These are phyloP conservation scores for Ochotona princeps DNA, from an alignment of 2,113 vertebrate species.

Conservation along the genomic window DNA sequence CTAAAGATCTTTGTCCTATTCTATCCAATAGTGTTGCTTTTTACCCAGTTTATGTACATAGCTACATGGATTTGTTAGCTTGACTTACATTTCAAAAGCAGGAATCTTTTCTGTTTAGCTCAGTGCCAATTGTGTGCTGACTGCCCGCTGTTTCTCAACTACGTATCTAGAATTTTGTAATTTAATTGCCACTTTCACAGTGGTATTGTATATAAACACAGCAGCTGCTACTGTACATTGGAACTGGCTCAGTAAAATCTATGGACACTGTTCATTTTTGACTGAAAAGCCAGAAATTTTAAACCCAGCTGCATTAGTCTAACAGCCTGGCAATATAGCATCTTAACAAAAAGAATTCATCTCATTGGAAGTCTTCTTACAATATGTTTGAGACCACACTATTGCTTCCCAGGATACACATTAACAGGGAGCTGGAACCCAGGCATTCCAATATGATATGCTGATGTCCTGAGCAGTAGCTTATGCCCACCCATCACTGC, in stretches of 20 bases:
- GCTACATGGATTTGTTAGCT: conserved; percentile 60
- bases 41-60: conserved; percentile 46
- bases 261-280: conserved; percentile 76
- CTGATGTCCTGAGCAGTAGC: no score
- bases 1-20: not conserved
- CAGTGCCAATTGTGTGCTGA: conserved; percentile 73
- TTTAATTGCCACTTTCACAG: conserved; percentile 83
- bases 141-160: conserved; percentile 78
- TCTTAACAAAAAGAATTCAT: conserved; percentile 73
- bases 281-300: conserved; percentile 82
- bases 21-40: conserved; percentile 16
- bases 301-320: conserved; percentile 81
- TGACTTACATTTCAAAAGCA: conserved; percentile 66
- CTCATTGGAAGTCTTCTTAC: conserved; percentile 71
- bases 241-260: conserved; percentile 82
- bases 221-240: conserved; percentile 83
- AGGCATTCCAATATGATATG: no score
- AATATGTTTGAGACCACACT: conserved; percentile 75
- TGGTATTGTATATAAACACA: conserved; percentile 83
- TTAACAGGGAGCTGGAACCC: no score
- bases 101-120: conserved; percentile 65
- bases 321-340: conserved; percentile 76
- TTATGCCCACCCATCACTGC: no score
- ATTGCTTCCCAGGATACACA: no score
- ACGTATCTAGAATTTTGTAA: conserved; percentile 77